Evolutionary conservation across 2,888 invertebrate species (phyloP).

Genomic region (Erpobdella octoculata): DNA sequence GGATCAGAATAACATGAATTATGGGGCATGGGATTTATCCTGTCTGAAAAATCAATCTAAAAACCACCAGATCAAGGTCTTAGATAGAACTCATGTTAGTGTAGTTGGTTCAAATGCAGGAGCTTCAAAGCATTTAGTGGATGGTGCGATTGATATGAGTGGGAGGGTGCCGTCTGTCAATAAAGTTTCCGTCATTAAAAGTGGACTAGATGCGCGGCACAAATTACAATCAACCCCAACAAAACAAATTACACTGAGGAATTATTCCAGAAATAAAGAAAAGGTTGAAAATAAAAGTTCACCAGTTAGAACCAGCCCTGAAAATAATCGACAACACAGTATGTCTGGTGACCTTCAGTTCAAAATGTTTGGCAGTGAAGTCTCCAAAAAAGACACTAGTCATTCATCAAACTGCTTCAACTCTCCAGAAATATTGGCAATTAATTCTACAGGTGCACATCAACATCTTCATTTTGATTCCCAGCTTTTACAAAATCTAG

Average conservation of each 20-base stretch:
- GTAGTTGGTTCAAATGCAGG: background rate
- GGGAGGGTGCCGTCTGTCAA: background rate
- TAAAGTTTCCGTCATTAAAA: slow-evolving; percentile 7
- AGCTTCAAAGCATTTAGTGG: slow-evolving; percentile 7
- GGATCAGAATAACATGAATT: slow-evolving; percentile 11
- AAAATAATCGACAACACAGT: background rate
- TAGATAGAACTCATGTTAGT: background rate
- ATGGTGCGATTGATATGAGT: slow-evolving; percentile 24
- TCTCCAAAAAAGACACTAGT: background rate
- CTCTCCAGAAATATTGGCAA: background rate
- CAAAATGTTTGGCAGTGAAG: background rate
- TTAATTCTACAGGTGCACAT: no score
- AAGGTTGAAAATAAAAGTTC: background rate
- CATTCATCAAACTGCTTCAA: background rate
- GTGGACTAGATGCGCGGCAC: background rate
- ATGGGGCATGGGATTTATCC: slow-evolving; percentile 11
- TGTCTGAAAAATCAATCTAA: slow-evolving; percentile 1
- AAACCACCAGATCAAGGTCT: background rate
- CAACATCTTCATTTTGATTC: no score
- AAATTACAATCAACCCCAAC: background rate
- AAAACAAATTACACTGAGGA: background rate
- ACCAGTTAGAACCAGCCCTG: background rate
- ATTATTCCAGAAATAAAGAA: background rate
- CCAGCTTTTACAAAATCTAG: no score
- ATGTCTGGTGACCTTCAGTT: background rate